Percentiles rank a stretch among this genome's conserved stretches.
These are phyloP conservation scores for Drosophila tristis DNA, from an alignment of 1,140 invertebrate genomes.

Conservation along the genomic window DNA sequence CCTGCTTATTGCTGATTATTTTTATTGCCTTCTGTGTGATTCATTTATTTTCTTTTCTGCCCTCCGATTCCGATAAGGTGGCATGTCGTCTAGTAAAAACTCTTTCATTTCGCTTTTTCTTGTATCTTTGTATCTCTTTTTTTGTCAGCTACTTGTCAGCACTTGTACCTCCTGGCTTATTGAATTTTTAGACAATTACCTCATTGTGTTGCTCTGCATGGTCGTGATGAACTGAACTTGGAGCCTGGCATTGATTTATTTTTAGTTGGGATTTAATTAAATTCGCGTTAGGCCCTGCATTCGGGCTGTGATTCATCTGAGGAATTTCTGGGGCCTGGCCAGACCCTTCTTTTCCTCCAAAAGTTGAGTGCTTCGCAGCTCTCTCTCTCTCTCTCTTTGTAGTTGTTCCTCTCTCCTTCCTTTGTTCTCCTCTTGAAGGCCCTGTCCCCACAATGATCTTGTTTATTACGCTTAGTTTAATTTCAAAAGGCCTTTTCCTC, in stretches of 20 bases:
- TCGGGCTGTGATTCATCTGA: slow-evolving; percentile 31
- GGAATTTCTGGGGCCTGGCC: slow-evolving; percentile 33
- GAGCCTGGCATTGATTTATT: slow-evolving; percentile 33
- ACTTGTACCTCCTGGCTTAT: slow-evolving; percentile 23
- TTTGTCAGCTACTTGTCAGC: not conserved
- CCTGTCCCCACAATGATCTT: slow-evolving; percentile 39
- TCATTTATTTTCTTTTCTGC: slow-evolving; percentile 61
- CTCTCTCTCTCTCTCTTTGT: not conserved
- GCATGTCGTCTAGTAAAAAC: slow-evolving; percentile 13
- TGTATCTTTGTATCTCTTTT: slow-evolving; percentile 6
- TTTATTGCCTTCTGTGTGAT: slow-evolving; percentile 71
- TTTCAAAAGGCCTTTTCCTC: slow-evolving; percentile 45
- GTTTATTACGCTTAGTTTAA: slow-evolving; percentile 63
- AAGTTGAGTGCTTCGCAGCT: too few species aligned
- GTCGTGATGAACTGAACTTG: slow-evolving; percentile 15
- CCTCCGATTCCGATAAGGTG: slow-evolving; percentile 58
- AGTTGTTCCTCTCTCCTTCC: not conserved
- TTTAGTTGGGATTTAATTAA: slow-evolving; percentile 28
- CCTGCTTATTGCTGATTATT: slow-evolving; percentile 77
- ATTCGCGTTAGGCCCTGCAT: slow-evolving; percentile 29
- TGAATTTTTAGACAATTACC: slow-evolving; percentile 59
- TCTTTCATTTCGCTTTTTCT: slow-evolving; percentile 16
- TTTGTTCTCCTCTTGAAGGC: not conserved
- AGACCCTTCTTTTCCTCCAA: slow-evolving; percentile 25
- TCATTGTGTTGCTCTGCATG: slow-evolving; percentile 28